Evolutionary conservation across 37 sponge, comb jelly and placozoan genomes (phyloP).

Genomic region (Halichondria panicea): DNA sequence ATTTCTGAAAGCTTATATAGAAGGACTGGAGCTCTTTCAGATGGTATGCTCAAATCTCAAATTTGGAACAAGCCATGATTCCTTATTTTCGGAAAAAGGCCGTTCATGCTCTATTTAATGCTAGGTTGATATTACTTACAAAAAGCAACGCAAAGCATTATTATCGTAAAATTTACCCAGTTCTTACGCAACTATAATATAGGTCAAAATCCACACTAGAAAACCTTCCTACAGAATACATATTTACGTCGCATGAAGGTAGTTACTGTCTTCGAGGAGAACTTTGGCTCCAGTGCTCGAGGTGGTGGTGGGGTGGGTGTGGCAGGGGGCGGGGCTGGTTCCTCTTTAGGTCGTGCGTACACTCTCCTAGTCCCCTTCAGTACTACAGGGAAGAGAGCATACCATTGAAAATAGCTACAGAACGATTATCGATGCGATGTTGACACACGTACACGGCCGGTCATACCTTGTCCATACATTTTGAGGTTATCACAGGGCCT

Average conservation of each 20-base stretch:
- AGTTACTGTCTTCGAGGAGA: constrained; percentile 20
- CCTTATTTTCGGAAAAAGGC: no score
- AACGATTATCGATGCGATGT: background rate
- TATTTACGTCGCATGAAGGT: constrained; percentile 46
- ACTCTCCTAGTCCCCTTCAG: constrained; percentile 10
- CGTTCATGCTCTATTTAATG: no score
- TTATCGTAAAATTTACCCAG: no score
- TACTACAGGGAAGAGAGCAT: background rate
- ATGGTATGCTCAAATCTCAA: no score
- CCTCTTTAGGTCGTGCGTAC: background rate
- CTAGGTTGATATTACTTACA: no score
- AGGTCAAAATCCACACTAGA: no score
- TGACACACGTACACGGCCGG: background rate
- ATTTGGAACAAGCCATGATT: no score
- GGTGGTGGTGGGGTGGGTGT: background rate
- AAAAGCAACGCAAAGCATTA: no score
- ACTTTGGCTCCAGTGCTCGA: constrained; percentile 1
- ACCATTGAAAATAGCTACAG: no score
- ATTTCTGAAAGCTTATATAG: no score
- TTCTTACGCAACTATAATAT: no score
- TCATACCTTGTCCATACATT: constrained; percentile 20
- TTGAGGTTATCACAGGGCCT: constrained; percentile 57
- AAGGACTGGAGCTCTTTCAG: no score
- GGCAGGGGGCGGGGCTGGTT: background rate
- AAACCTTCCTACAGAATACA: background rate